These are phyloP conservation scores for Myotis pilosus DNA, from an alignment of 2,797 vertebrate species.

Conservation along the genomic window DNA sequence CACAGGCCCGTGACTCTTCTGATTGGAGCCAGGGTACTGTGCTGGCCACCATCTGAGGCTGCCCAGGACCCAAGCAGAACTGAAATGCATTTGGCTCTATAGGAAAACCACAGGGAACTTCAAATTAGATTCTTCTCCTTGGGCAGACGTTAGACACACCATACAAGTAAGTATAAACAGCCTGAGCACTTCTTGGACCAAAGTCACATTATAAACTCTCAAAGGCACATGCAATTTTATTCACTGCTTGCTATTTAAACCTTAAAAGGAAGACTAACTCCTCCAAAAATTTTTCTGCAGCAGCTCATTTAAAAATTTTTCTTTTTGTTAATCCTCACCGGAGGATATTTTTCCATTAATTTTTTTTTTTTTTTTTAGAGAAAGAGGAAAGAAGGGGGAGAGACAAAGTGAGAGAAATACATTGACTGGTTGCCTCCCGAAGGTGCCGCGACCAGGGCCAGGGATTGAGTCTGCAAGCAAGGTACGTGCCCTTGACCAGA, in stretches of 20 bases:
- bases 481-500: too few relatives aligned
- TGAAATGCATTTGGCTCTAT: constrained; percentile 21
- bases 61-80: constrained; percentile 25
- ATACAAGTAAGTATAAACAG: constrained; percentile 63
- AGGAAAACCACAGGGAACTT: constrained; percentile 43
- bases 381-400: too few relatives aligned
- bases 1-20: neutral
- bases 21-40: neutral
- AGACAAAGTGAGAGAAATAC: too few relatives aligned
- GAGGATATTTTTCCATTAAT: neutral
- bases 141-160: neutral
- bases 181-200: constrained; percentile 34
- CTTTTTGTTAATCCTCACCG: neutral
- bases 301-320: neutral
- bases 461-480: too few relatives aligned
- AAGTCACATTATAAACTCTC: constrained; percentile 37
- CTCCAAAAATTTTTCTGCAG: constrained; percentile 7
- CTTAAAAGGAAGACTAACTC: constrained; percentile 41
- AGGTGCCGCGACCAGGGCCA: too few relatives aligned
- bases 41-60: neutral
- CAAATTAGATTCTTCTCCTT: neutral
- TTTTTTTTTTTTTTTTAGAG: neutral
- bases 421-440: too few relatives aligned
- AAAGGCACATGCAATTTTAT: constrained; percentile 33
- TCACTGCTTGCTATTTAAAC: constrained; percentile 51